phyloP scores from a whole-genome alignment of 2,888 invertebrate species.

The Unio pictorum region DNA sequence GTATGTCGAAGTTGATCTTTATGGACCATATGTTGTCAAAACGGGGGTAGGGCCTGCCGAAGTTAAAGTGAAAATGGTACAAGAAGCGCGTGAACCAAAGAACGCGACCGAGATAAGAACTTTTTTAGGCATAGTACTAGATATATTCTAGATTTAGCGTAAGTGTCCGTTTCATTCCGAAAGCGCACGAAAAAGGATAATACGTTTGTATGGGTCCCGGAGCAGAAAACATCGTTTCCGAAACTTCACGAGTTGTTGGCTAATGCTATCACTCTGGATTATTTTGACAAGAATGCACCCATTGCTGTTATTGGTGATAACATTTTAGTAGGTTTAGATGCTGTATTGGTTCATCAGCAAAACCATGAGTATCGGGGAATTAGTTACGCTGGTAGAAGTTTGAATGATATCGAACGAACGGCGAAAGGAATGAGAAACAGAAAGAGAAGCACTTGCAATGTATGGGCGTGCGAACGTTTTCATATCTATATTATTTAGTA shows the following conservation, averaged over 20 bases:
- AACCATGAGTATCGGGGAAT: constrained; percentile 12
- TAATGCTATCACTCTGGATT: constrained; percentile 10
- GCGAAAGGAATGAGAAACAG: constrained; percentile 35
- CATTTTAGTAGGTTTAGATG: constrained; percentile 29
- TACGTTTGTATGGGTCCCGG: constrained; percentile 14
- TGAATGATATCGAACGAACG: constrained; percentile 4
- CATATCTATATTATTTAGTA: constrained; percentile 30
- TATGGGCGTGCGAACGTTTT: constrained; percentile 52
- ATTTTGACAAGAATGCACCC: constrained; percentile 15
- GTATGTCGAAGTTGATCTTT: constrained; percentile 9
- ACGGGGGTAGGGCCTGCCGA: constrained; percentile 4
- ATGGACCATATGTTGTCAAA: constrained; percentile 19
- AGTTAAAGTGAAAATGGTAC: constrained; percentile 9
- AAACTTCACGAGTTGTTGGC: constrained; percentile 14
- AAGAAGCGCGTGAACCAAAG: constrained; percentile 11
- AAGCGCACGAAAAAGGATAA: constrained; percentile 10
- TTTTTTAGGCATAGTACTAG: not conserved
- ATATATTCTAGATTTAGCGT: constrained; percentile 23
- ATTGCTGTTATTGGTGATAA: constrained; percentile 23
- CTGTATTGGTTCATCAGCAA: constrained; percentile 27
- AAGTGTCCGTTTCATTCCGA: constrained; percentile 14
- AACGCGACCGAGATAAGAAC: constrained; percentile 11
- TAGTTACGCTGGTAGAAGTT: constrained; percentile 26
- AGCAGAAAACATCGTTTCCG: constrained; percentile 13
- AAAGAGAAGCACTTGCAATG: constrained; percentile 35